Evolutionary conservation across 2,888 invertebrate species (phyloP), one percentile per base, ranked within the genome.

Genomic region (Chymomyza fuscimana): DNA sequence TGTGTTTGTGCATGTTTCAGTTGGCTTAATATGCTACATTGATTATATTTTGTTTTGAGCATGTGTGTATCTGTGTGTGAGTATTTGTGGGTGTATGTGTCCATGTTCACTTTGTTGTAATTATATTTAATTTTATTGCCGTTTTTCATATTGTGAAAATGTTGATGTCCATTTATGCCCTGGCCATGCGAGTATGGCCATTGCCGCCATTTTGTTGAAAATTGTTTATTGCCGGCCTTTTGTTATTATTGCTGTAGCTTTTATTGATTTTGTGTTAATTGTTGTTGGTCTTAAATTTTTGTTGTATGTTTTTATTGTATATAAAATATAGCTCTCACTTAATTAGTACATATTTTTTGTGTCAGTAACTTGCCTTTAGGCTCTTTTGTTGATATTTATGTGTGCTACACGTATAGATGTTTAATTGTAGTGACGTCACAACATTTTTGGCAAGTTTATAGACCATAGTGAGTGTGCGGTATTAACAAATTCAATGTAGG

Each of bases 91-190:
- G 58, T 54, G 69, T 54, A 40, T 40, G n/a, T 65, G 67, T 32
- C 50, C 40, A 46, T 46, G 10, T 12, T 46, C 40, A 6, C 74
- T 73, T 72, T 76, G 67, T 80, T 80, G 83, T 87, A 87, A 85
- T 85, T 85, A 85, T 86, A 81, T 80, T 83, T 87, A 83, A 85
- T 86, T 85, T 87, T 77, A 87, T 79, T 81, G 76, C 73, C 67
- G 62, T 54, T 29, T 56, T 46, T 32, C 58, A 29, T 51, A 60
- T 60, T 16, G 36, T 36, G 60, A 60, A 58, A 60, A 60, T 60
- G 32, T 60, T 9, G 15, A 68, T 25, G 63, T 50, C 63, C 9
- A 59, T 50, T 62, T 52, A 9, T 12, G 19, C 10, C 5, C n/a
- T 16, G 54, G n/a, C 29, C 25, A 16, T 22, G 22, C 29, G 51